Conservation (phyloP, 2,113 vertebrate species). For the Heloderma charlesbogerti region DNA sequence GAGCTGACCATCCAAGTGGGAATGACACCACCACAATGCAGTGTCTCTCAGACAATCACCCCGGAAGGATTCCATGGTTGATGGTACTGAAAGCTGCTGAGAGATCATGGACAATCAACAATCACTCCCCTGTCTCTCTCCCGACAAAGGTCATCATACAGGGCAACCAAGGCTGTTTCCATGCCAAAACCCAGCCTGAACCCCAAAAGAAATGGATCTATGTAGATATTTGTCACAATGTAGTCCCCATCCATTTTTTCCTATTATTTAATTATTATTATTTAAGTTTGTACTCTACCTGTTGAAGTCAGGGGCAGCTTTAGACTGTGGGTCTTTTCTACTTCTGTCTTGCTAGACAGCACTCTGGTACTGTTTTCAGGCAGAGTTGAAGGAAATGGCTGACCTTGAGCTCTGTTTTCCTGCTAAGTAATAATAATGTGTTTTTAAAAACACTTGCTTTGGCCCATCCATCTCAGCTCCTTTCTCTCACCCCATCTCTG, state of each 20-base stretch:
- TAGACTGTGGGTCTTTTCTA: slow-evolving; percentile 72
- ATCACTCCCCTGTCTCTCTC: no score
- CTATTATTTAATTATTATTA: neutral
- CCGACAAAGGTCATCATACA: no score
- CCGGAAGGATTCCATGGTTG: no score
- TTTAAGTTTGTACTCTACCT: slow-evolving; percentile 74
- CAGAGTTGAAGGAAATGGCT: slow-evolving; percentile 69
- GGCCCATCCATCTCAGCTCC: neutral
- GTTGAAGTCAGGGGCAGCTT: slow-evolving; percentile 87
- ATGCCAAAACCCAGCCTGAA: no score
- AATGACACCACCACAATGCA: no score
- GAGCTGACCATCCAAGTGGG: no score
- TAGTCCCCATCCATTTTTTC: no score
- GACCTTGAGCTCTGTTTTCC: slow-evolving; percentile 79
- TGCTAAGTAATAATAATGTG: slow-evolving; percentile 53
- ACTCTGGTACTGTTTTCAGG: slow-evolving; percentile 72
- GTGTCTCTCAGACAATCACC: no score
- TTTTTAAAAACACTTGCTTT: neutral
- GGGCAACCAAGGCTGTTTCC: no score
- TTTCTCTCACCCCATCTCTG: neutral
- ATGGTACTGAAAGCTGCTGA: no score
- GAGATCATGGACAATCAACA: no score
- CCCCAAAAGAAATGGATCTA: neutral
- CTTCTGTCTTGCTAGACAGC: slow-evolving; percentile 75
- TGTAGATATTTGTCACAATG: neutral